Base-by-base conservation (phyloP, 2,113 vertebrate genomes). In the Nerophis lumbriciformis region DNA sequence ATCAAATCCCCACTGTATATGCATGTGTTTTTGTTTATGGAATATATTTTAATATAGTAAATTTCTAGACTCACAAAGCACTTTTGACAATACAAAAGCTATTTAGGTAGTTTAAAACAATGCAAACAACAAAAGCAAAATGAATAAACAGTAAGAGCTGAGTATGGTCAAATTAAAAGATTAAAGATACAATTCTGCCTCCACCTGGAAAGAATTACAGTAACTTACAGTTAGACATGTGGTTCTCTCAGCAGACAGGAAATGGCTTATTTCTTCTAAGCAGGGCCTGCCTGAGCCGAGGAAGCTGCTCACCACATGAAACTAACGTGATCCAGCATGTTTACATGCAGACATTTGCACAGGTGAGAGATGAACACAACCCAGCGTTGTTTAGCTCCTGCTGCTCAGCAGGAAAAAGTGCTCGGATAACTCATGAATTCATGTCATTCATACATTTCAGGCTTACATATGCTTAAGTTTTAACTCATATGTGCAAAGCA, bases 251-350 rank as follows among this genome's bases (percentile, higher is more conserved):
- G 67, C 54, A 65, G 72, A 77, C 76, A 87, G 85, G 87, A 88
- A 87, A 83, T 73, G 68, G 80, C 72, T 82, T 83, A 82, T 84
- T 88, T 84, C 82, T 84, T 69, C 68, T 63, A 69, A 84, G 78
- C 68, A 78, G 82, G 67, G 55, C 54, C 71, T 71, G 71, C 79
- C 79, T 80, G 75, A 68, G 70, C 66, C 35, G 60, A 78, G 84
- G 86, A 87, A 85, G 85, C 83, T 82, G 87, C 80, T 71, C 74
- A 81, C 87, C 87, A 88, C 87, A 87, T 88, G 76, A 85, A 87
- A 72, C 80, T 73, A 55, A 68, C 68, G 71, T 15, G 68, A 81
- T 73, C 68, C 63, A 50, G 67, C 73, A 36, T 85, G 83, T 85
- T 85, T 87, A 73, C 77, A 73, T 64, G 59, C 79, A 55, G 79